Percentiles rank a stretch among this genome's conserved stretches.
Conservation (phyloP, 2,888 invertebrate species). For the Mesodorylaimus sp. region DNA sequence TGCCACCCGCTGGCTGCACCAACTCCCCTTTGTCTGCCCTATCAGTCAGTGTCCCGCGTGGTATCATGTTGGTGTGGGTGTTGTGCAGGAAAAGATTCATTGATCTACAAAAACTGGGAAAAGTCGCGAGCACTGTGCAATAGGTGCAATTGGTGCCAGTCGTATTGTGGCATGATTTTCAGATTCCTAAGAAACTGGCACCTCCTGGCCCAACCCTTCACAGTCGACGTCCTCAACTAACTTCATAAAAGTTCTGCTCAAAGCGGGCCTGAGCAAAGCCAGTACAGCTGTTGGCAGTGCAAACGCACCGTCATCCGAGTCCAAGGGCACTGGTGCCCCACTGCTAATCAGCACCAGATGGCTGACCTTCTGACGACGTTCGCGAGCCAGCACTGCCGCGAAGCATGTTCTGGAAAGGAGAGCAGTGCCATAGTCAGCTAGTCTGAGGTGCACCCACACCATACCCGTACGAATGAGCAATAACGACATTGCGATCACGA, state of each 20-base stretch:
- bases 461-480: constrained; percentile 52
- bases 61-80: too few species aligned
- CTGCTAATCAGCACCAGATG: constrained; percentile 48
- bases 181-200: not conserved
- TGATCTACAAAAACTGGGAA: too few species aligned
- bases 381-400: constrained; percentile 43
- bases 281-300: constrained; percentile 36
- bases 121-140: too few species aligned
- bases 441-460: constrained; percentile 12
- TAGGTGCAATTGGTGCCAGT: too few species aligned
- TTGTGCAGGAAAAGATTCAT: too few species aligned
- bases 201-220: not conserved
- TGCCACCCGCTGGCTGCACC: too few species aligned
- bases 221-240: not conserved
- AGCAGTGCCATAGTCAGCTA: not conserved
- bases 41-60: too few species aligned
- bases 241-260: constrained; percentile 23
- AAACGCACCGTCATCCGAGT: constrained; percentile 40
- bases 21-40: too few species aligned
- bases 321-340: constrained; percentile 48
- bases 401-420: constrained; percentile 41
- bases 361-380: constrained; percentile 41
- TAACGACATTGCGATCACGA: constrained; percentile 40
- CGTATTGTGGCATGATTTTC: too few species aligned
- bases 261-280: constrained; percentile 40